Base-by-base conservation (phyloP, 2,113 vertebrate species). In the Clupea harengus region DNA sequence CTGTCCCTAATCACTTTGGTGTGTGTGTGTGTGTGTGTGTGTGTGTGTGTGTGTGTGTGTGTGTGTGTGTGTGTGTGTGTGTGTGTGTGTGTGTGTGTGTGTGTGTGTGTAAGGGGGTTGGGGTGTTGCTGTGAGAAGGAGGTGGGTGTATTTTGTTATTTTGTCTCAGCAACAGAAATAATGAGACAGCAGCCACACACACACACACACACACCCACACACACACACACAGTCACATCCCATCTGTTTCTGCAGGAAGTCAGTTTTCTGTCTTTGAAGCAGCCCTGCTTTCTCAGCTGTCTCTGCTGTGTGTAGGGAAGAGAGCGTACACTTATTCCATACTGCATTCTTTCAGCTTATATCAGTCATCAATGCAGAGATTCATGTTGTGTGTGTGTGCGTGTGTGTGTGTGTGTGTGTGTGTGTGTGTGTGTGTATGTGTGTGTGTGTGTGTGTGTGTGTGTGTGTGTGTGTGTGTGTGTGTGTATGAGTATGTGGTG, bases 371-470 rank as follows among this genome's bases (percentile, higher is more conserved):
- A 64, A 25, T 64, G 57, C 22, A 8, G 57, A 64, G n/a, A 22
- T n/a, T 20, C 57, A 64, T 64, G 57, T n/a, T 20, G 57, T 64
- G 17, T 54, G 13, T 64, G 18, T 64, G 10, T 72, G 64, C 32
- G 64, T 72, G 64, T 72, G 64, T 64, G 22, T 64, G 57, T 64
- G 22, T 64, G 57, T 64, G 57, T n/a, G 57, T 64, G 57, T 64
- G 25, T 28, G 7, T 72, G 11, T 72, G 9, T 72, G n/a, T 72
- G 8, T 72, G 4, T 32, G 64, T 49, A 25, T 72, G 25, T 32
- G 64, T 72, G 25, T 72, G 64, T 32, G 64, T 67, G 64, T 67
- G n/a, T 28, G 64, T 67, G 64, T 67, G 64, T 72, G 50, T 54
- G 13, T 54, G 50, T 54, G 15, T 54, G 17, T 54, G 13, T 54